phyloP scores from a whole-genome alignment of 2,113 vertebrate species.

The Tyrannus savana region DNA sequence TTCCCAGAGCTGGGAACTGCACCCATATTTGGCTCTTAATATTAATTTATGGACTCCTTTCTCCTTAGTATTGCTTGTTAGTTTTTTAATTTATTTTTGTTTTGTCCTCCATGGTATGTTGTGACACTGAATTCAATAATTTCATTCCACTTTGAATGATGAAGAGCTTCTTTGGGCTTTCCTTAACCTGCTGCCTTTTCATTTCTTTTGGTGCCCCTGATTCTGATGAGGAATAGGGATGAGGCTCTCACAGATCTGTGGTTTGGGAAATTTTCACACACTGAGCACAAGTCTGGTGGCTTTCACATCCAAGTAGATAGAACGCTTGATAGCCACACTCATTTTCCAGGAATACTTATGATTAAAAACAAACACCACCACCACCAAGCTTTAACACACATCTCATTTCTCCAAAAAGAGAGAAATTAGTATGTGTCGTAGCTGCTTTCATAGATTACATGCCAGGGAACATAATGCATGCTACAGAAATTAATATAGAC shows the following conservation, averaged over 20 bases:
- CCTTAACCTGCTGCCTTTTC: background rate
- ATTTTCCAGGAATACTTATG: conserved; percentile 1
- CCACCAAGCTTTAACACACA: background rate
- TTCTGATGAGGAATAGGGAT: background rate
- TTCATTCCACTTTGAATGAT: background rate
- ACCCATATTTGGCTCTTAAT: background rate
- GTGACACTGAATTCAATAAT: background rate
- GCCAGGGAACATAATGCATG: conserved; percentile 16
- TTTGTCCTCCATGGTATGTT: background rate
- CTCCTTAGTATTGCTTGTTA: background rate
- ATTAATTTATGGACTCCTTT: background rate
- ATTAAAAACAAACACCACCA: conserved; percentile 38
- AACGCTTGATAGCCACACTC: background rate
- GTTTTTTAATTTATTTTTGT: background rate
- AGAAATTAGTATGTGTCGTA: conserved; percentile 28
- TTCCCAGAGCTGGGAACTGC: background rate
- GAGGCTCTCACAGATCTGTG: background rate
- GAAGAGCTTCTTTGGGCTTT: background rate
- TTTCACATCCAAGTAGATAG: background rate
- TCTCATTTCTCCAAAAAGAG: conserved; percentile 32
- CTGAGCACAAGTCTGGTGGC: background rate
- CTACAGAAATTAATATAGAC: conserved; percentile 25
- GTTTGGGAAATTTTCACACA: background rate
- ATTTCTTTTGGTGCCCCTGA: background rate
- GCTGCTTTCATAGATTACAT: conserved; percentile 48